Evolutionary conservation across 1,140 invertebrate genomes (phyloP), one percentile per base, ranked within the genome.

Genomic region (Trichonephila clavata): DNA sequence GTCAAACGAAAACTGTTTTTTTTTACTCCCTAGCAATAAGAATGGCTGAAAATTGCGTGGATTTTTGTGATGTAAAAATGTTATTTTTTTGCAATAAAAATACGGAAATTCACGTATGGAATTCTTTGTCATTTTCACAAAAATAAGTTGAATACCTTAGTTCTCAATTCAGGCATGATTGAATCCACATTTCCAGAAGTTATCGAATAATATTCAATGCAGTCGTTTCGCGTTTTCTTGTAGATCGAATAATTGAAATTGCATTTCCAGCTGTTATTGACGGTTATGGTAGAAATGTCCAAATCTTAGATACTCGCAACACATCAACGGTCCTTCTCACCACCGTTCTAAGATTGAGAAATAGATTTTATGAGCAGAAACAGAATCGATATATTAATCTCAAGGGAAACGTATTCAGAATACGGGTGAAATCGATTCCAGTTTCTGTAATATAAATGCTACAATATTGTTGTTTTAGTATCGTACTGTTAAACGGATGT

Each of bases 351-450:
- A 87, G 86, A 87, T 87, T 87, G 86, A 87, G 86, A 87, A 87
- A 87, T 87, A 87, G 86, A 87, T 87, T 87, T 65, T 87, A 87
- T 87, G 86, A 87, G 20, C 86, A 63, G 59, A 87, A 65, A 65
- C 59, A 87, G 81, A 87, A 87, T 87, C 86, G 50, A 87, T 87
- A 87, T 65, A 61, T 63, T 87, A 87, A 57, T 63, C 86, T 87
- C 24, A 20, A 39, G 32, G 86, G 60, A 39, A 65, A n/a, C 32
- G 60, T 83, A 83, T 63, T 84, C 43, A 84, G 81, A 84, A 84
- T 84, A 84, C 16, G 81, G 43, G 50, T 84, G 43, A 24, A 84
- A 84, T 84, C 43, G 81, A 84, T 84, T 84, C 57, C 24, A 1
- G 10, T 84, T 84, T 7, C 21, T 60, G 21, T 27, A 84, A 59